Evolutionary conservation across 2,113 vertebrate genomes (phyloP).

Genomic region (Periophthalmus modestus): DNA sequence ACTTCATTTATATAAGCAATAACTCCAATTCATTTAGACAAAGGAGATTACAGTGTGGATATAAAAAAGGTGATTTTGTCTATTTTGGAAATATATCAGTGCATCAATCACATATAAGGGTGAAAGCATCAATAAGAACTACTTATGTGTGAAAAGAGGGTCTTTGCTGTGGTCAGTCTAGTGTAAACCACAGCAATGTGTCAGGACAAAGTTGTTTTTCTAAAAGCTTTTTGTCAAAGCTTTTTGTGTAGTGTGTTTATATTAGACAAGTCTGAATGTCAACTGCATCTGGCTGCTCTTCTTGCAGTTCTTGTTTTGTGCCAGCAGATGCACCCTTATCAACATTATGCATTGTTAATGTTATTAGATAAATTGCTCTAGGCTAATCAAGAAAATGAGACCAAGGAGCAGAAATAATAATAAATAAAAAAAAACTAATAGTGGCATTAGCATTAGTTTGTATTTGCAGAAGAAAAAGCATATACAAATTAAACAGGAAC

Average conservation of each 20-base stretch:
- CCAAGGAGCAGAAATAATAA: conserved; percentile 11
- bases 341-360: not conserved
- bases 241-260: not conserved
- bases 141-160: not conserved
- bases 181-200: not conserved
- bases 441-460: conserved; percentile 17
- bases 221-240: not conserved
- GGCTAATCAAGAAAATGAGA: conserved; percentile 7
- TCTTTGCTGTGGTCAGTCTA: not conserved
- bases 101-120: not conserved
- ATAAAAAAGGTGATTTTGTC: not conserved
- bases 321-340: not conserved
- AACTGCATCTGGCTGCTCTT: not conserved
- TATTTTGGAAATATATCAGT: not conserved
- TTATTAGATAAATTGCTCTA: not conserved
- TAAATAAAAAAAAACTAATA: conserved; percentile 14
- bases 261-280: not conserved
- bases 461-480: conserved; percentile 18
- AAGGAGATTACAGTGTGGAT: not conserved
- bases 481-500: not conserved
- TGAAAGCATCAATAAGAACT: not conserved
- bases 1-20: not conserved
- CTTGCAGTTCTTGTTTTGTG: not conserved
- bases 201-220: not conserved
- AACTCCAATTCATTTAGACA: not conserved